A percentile compares a stretch with the other conserved stretches of the same genome.
These are phyloP conservation scores for Lepidurus couesii DNA, from an alignment of 1,140 invertebrate species.

Conservation along the genomic window DNA sequence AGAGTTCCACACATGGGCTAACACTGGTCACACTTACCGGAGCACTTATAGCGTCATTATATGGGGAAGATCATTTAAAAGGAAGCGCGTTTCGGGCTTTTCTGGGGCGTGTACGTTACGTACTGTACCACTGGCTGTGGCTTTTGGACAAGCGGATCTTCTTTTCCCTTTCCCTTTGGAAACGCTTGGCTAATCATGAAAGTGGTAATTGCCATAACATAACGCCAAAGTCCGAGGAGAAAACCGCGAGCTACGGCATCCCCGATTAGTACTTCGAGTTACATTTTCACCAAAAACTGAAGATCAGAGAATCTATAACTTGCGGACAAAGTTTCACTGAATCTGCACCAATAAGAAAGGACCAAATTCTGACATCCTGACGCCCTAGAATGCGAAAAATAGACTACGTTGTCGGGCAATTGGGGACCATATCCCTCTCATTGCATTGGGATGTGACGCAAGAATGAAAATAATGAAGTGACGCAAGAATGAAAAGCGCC, in stretches of 20 bases:
- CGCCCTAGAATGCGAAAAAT: too few species aligned
- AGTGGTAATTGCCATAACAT: neutral
- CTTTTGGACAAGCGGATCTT: neutral
- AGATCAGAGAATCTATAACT: too few species aligned
- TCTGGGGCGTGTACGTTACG: neutral
- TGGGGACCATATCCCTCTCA: too few species aligned
- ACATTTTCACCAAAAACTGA: too few species aligned
- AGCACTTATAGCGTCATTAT: neutral
- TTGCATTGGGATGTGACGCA: too few species aligned
- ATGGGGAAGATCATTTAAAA: neutral
- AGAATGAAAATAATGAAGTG: too few species aligned
- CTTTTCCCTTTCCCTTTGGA: neutral
- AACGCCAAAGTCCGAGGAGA: neutral
- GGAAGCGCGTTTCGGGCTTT: neutral
- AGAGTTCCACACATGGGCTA: neutral
- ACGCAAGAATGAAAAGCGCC: too few species aligned
- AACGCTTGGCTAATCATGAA: constrained; percentile 17
- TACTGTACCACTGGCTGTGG: neutral
- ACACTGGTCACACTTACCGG: constrained; percentile 2
- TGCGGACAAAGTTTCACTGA: too few species aligned
- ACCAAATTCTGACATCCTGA: too few species aligned
- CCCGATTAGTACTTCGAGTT: neutral
- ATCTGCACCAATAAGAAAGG: too few species aligned
- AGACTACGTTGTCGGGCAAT: too few species aligned
- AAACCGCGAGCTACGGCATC: neutral